These are phyloP conservation scores for Platycheirus albimanus DNA, from an alignment of 2,888 invertebrate genomes.

Conservation along the genomic window DNA sequence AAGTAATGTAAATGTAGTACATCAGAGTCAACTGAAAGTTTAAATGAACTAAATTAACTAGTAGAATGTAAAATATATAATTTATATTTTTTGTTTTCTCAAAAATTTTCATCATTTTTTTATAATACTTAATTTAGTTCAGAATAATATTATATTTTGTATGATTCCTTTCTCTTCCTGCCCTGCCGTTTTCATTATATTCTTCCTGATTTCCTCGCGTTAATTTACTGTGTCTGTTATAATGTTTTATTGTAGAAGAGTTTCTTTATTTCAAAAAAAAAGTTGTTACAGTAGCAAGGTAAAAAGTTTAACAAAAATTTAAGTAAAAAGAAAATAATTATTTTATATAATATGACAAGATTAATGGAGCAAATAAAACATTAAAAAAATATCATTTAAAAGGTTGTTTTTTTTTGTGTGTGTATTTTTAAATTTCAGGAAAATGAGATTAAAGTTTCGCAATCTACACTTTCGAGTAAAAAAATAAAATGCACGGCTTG, in stretches of 20 bases:
- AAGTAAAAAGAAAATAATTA: slow-evolving; percentile 38
- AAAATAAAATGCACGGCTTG: no score
- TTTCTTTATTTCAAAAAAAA: slow-evolving; percentile 49
- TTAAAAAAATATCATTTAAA: slow-evolving; percentile 32
- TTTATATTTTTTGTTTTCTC: slow-evolving; percentile 46
- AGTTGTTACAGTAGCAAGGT: slow-evolving; percentile 60
- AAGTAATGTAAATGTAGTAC: slow-evolving; percentile 36
- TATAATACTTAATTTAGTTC: neutral
- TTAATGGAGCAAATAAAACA: slow-evolving; percentile 68
- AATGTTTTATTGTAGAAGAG: slow-evolving; percentile 54
- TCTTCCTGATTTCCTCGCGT: slow-evolving; percentile 17
- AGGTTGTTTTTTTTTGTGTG: slow-evolving; percentile 9
- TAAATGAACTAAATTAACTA: slow-evolving; percentile 22
- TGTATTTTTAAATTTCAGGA: no score
- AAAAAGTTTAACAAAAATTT: slow-evolving; percentile 45
- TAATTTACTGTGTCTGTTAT: slow-evolving; percentile 31
- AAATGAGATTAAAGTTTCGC: no score
- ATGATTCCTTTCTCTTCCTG: neutral
- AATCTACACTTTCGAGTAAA: no score
- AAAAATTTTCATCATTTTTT: neutral
- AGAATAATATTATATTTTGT: no score
- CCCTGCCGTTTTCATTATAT: slow-evolving; percentile 30
- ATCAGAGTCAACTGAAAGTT: neutral
- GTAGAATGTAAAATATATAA: slow-evolving; percentile 46
- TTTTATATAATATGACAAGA: slow-evolving; percentile 69